Evolutionary conservation across 2,888 invertebrate genomes (phyloP).

Genomic region (Aspidiotus rigidus): DNA sequence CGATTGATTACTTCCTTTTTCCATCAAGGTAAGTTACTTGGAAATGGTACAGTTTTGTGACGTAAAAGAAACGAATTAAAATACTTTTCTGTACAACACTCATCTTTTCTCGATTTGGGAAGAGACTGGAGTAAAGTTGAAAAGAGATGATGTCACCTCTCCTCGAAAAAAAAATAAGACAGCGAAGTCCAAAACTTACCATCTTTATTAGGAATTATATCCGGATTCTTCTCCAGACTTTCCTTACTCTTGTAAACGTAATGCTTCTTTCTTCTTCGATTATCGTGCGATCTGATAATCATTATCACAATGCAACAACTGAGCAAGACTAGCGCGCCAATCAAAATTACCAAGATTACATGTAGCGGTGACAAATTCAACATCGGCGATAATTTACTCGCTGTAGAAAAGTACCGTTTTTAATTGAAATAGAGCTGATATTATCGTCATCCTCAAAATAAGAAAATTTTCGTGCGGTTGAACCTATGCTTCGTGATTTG

Average conservation of each 20-base stretch:
- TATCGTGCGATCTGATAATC: constrained; percentile 18
- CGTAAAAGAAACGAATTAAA: no score
- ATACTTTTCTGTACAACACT: no score
- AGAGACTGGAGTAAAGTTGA: no score
- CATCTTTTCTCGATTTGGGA: no score
- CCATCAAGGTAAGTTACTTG: no score
- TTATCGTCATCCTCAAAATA: not conserved
- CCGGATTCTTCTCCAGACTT: constrained; percentile 79
- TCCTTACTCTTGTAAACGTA: constrained; percentile 39
- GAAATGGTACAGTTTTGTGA: no score
- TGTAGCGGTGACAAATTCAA: constrained; percentile 15
- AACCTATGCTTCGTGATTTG: no score
- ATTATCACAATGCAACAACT: constrained; percentile 17
- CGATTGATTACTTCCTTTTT: no score
- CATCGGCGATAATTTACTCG: not conserved
- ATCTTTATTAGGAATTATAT: constrained; percentile 73
- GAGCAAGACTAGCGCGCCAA: constrained; percentile 17
- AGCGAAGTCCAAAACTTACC: constrained; percentile 5
- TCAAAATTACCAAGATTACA: constrained; percentile 14
- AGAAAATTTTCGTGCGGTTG: no score
- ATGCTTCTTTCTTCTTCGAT: constrained; percentile 12
- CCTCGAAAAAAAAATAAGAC: not conserved
- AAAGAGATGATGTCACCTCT: not conserved
- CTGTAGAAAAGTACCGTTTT: not conserved
- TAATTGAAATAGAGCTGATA: not conserved